These are phyloP conservation scores for Cochlearius cochlearius DNA, from an alignment of 2,113 vertebrate genomes.

Conservation along the genomic window DNA sequence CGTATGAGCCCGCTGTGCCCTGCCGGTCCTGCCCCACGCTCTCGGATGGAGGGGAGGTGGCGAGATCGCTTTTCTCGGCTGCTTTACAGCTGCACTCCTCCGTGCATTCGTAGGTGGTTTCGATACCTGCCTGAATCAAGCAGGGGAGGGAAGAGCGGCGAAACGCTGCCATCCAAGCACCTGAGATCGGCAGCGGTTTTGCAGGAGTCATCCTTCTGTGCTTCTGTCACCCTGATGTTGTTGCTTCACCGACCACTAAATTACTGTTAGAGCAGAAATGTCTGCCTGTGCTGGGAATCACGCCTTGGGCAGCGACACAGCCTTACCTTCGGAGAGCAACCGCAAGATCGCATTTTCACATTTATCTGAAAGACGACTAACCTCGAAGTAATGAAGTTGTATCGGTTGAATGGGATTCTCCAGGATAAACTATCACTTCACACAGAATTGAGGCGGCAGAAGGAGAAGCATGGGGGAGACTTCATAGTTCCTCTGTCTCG, in stretches of 20 bases:
- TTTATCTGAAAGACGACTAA: background rate
- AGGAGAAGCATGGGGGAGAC: background rate
- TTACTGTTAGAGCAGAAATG: background rate
- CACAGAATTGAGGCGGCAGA: background rate
- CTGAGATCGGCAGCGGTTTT: background rate
- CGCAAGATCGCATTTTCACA: background rate
- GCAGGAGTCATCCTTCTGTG: background rate
- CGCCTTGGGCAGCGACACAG: background rate
- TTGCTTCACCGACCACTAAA: background rate
- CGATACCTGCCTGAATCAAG: background rate
- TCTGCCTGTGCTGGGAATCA: background rate
- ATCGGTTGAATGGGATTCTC: background rate
- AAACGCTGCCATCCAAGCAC: background rate
- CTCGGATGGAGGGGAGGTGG: background rate
- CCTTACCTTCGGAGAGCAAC: background rate
- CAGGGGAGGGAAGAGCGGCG: background rate
- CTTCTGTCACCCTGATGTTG: background rate
- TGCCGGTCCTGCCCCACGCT: background rate
- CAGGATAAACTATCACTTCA: background rate
- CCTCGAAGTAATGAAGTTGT: background rate
- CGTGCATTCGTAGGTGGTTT: background rate
- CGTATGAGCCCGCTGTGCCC: background rate
- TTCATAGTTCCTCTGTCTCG: background rate
- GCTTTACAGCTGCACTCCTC: background rate
- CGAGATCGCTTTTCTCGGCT: background rate